Percentiles rank a stretch among this genome's conserved stretches.
Conservation (phyloP, 2,113 vertebrate genomes). For the Corythornis vintsioides region DNA sequence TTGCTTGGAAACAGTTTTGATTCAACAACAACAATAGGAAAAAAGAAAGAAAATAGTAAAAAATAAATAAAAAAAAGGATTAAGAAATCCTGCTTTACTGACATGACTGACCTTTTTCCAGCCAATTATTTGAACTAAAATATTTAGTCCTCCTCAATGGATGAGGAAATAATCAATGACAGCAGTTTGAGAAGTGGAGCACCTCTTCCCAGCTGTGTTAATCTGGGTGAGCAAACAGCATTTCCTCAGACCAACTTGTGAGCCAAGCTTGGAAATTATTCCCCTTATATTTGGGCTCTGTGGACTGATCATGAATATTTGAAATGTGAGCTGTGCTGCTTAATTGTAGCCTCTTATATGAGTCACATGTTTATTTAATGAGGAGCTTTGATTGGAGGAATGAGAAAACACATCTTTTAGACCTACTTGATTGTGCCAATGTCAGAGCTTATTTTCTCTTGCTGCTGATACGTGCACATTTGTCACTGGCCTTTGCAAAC, state of each 20-base stretch:
- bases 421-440: neutral
- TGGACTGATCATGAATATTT: neutral
- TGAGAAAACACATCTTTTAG: neutral
- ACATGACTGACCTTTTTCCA: neutral
- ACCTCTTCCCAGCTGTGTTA: neutral
- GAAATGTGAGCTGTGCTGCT: neutral
- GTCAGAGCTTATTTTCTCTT: conserved; percentile 7
- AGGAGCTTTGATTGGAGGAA: conserved; percentile 22
- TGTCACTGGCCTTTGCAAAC: neutral
- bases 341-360: conserved; percentile 21
- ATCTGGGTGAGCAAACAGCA: neutral
- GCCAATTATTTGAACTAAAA: neutral
- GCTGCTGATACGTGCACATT: neutral
- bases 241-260: neutral
- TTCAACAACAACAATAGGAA: neutral
- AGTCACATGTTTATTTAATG: conserved; percentile 11
- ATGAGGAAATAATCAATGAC: neutral
- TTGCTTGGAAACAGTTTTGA: neutral
- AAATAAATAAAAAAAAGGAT: neutral
- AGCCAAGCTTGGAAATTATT: neutral
- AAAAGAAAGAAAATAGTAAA: no score
- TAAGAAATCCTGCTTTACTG: neutral
- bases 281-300: neutral
- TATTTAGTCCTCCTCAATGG: neutral
- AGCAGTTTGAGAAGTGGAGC: neutral